phyloP scores from a whole-genome alignment of 23 tunicate species.

The Trididemnum clinides region DNA sequence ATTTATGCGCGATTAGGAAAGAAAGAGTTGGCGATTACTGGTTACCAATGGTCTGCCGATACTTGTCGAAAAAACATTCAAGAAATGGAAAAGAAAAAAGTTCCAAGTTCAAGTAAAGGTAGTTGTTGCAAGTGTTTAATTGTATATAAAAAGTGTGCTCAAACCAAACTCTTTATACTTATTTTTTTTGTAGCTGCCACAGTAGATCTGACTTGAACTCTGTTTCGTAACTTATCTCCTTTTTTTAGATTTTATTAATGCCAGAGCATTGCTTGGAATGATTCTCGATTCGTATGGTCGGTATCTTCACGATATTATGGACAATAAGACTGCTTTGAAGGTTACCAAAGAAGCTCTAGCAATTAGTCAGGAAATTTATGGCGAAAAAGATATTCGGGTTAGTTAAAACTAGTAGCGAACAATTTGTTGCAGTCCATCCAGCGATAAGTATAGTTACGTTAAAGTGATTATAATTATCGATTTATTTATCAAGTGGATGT shows the following conservation, averaged over 20 bases:
- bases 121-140: no score
- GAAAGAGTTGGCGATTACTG: slow-evolving; percentile 58
- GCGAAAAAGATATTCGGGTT: slow-evolving; percentile 56
- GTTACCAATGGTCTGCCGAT: slow-evolving; percentile 63
- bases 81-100: slow-evolving; percentile 20
- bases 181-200: no score
- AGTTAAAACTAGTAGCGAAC: no score
- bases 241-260: not conserved
- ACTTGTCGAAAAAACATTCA: slow-evolving; percentile 37
- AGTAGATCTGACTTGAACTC: no score
- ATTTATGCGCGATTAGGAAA: slow-evolving; percentile 64
- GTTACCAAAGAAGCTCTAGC: slow-evolving; percentile 70
- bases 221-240: no score
- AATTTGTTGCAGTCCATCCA: no score
- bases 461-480: no score
- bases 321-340: slow-evolving; percentile 41
- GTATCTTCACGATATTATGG: slow-evolving; percentile 38
- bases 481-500: no score
- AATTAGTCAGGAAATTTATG: slow-evolving; percentile 53
- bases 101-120: not conserved
- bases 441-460: no score
- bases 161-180: no score
- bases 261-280: slow-evolving; percentile 74
- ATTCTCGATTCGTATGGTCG: slow-evolving; percentile 88
- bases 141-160: no score